phyloP scores from a whole-genome alignment of 2,113 vertebrate species.

The Upupa epops region DNA sequence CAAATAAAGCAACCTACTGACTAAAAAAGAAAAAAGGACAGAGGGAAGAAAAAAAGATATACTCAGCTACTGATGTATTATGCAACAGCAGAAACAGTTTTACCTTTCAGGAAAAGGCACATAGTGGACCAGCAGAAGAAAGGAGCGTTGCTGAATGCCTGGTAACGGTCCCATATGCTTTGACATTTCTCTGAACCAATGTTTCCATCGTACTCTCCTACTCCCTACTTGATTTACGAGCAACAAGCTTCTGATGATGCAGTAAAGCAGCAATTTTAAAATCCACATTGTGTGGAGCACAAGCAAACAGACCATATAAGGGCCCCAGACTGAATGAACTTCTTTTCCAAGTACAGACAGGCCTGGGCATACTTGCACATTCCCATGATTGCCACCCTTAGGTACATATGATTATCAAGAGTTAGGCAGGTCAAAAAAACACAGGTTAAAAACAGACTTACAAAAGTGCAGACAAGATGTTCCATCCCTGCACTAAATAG shows the following conservation, averaged over 20 bases:
- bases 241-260: background rate
- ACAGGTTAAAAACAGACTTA: background rate
- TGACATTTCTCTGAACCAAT: background rate
- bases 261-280: background rate
- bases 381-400: background rate
- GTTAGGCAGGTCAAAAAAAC: background rate
- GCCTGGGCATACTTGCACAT: background rate
- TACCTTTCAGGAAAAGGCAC: background rate
- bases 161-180: background rate
- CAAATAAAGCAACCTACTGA: background rate
- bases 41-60: fast-evolving
- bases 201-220: background rate
- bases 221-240: background rate
- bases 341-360: background rate
- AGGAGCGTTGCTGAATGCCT: background rate
- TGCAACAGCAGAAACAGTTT: background rate
- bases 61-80: background rate
- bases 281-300: background rate
- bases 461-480: fast-evolving
- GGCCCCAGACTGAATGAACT: fast-evolving
- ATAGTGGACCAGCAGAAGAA: fast-evolving
- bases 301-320: background rate
- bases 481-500: fast-evolving
- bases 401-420: background rate
- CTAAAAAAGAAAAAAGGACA: too few species aligned